A percentile compares a stretch with the other conserved stretches of the same genome.
Conservation (phyloP, 2,888 invertebrate genomes). For the Pandemis heparana region DNA sequence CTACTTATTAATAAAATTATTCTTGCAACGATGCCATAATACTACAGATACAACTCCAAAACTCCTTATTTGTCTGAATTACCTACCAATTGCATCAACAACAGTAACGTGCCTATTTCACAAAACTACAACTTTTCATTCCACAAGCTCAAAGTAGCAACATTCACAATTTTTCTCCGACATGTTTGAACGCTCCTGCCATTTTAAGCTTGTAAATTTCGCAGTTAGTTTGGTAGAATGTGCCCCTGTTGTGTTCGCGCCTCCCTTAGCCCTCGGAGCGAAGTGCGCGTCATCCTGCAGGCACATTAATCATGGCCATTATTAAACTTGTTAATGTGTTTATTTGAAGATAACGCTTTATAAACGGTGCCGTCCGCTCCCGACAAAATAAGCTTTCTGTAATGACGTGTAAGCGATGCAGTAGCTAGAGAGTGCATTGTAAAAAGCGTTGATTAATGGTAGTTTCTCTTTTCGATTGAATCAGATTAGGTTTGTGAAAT, state of each 20-base stretch:
- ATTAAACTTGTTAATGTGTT: constrained; percentile 85
- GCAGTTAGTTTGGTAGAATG: neutral
- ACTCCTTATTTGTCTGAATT: neutral
- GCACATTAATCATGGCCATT: constrained; percentile 84
- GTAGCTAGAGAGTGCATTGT: constrained; percentile 59
- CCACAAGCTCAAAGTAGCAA: neutral
- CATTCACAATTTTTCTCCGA: neutral
- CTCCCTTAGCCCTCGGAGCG: constrained; percentile 61
- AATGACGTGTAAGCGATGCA: constrained; percentile 79
- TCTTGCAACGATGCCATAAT: too few species aligned
- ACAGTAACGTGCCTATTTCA: neutral
- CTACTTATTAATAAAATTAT: too few species aligned
- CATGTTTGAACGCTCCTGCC: neutral
- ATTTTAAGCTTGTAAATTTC: neutral
- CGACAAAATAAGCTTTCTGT: constrained; percentile 83
- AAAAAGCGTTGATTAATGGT: constrained; percentile 78
- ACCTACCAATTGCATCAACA: neutral
- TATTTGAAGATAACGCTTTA: constrained; percentile 84
- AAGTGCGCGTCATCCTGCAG: constrained; percentile 83
- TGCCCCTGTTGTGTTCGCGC: constrained; percentile 43
- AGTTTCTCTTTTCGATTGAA: constrained; percentile 37
- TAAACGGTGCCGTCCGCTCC: constrained; percentile 84
- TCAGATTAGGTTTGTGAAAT: constrained; percentile 37
- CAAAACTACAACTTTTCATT: neutral
- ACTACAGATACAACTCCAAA: neutral